phyloP scores from a whole-genome alignment of 2,113 vertebrate species.

The Entomyzon cyanotis region DNA sequence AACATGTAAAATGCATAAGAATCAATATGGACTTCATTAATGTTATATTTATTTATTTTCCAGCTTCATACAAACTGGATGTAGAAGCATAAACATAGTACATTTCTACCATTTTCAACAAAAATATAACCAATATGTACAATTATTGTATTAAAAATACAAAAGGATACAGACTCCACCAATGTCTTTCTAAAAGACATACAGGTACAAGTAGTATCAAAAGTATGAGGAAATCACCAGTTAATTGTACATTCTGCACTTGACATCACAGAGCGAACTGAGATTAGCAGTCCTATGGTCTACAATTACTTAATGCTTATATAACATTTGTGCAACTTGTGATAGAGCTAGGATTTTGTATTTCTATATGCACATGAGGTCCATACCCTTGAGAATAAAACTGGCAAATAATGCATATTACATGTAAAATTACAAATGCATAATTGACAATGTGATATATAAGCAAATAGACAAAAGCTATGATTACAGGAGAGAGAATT shows the following conservation, averaged over 20 bases:
- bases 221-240: slow-evolving; percentile 97
- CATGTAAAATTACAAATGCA: slow-evolving; percentile 93
- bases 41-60: slow-evolving; percentile 97
- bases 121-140: slow-evolving; percentile 99
- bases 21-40: slow-evolving; percentile 69
- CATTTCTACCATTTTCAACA: slow-evolving; percentile 99
- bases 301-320: slow-evolving; percentile 95
- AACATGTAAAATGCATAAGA: slow-evolving; percentile 65
- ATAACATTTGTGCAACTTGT: slow-evolving; percentile 94
- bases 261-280: slow-evolving; percentile 95
- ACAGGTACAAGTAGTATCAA: slow-evolving; percentile 99
- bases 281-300: slow-evolving; percentile 97
- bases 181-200: slow-evolving; percentile 99
- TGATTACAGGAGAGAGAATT: slow-evolving; percentile 84
- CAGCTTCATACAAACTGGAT: slow-evolving; percentile 98
- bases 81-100: slow-evolving; percentile 99
- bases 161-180: slow-evolving; percentile 99
- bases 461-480: slow-evolving; percentile 83
- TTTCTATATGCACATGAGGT: slow-evolving; percentile 91
- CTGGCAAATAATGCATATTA: slow-evolving; percentile 90
- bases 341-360: slow-evolving; percentile 83
- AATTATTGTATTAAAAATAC: slow-evolving; percentile 99
- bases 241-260: slow-evolving; percentile 98
- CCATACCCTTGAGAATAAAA: slow-evolving; percentile 87
- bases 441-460: slow-evolving; percentile 88